Percentiles rank a stretch among this genome's conserved stretches.
These are phyloP conservation scores for Scarus forsteni DNA, from an alignment of 2,797 vertebrate genomes.

Conservation along the genomic window DNA sequence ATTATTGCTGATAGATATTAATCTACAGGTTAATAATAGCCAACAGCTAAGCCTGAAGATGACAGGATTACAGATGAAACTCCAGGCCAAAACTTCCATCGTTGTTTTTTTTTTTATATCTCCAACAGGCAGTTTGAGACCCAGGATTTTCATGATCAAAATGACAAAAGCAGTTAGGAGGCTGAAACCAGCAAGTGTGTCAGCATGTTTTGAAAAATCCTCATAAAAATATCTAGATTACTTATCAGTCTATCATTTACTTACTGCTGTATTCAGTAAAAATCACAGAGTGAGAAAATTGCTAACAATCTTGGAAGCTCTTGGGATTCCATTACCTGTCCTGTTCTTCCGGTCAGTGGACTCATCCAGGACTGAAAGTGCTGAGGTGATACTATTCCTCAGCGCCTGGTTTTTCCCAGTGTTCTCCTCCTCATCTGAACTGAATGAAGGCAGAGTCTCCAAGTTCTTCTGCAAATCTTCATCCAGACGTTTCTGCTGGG, in stretches of 20 bases:
- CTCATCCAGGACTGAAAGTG: constrained; percentile 90
- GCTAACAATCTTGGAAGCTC: not conserved
- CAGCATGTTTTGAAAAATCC: too few relatives aligned
- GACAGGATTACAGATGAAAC: too few relatives aligned
- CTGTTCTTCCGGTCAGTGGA: constrained; percentile 89
- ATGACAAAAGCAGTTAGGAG: not conserved
- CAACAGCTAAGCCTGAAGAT: too few relatives aligned
- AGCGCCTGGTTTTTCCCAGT: constrained; percentile 92
- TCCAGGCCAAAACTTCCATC: too few relatives aligned
- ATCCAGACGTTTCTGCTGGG: constrained; percentile 87
- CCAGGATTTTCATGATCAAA: not conserved
- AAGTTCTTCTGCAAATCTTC: constrained; percentile 93
- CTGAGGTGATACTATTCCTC: constrained; percentile 92
- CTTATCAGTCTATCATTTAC: not conserved
- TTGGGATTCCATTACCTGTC: constrained; percentile 83
- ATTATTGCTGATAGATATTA: too few relatives aligned
- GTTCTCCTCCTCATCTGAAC: constrained; percentile 97
- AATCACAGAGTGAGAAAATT: not conserved
- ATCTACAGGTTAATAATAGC: too few relatives aligned
- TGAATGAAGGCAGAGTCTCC: constrained; percentile 94
- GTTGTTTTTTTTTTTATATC: too few relatives aligned
- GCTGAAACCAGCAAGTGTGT: not conserved
- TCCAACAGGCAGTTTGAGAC: not conserved
- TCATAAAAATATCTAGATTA: too few relatives aligned
- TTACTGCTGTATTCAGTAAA: not conserved